Percentiles rank a stretch among this genome's conserved stretches.
Conservation (phyloP, 2,797 vertebrate genomes). For the Sciaenops ocellatus region DNA sequence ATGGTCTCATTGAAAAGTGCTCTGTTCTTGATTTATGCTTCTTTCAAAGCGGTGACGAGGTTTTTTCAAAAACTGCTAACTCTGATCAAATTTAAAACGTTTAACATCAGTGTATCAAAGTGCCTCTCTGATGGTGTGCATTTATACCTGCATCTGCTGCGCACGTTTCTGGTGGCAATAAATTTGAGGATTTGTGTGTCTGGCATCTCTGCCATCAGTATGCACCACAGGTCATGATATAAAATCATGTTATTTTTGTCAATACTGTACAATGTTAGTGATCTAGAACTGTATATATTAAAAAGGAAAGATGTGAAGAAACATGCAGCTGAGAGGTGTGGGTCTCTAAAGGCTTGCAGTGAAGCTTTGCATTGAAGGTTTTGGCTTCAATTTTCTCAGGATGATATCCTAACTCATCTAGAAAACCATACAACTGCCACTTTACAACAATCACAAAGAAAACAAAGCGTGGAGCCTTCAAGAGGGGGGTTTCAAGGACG, state of each 20-base stretch:
- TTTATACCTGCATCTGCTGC: constrained; percentile 15
- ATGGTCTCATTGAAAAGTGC: constrained; percentile 72
- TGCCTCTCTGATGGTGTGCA: constrained; percentile 3
- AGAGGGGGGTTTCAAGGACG: constrained; percentile 41
- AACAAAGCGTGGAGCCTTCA: constrained; percentile 52
- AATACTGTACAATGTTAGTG: background rate
- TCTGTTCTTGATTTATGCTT: constrained; percentile 60
- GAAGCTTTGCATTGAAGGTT: constrained; percentile 3
- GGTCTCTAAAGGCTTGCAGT: constrained; percentile 7
- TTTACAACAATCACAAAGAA: constrained; percentile 52
- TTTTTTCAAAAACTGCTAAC: constrained; percentile 45
- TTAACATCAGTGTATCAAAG: constrained; percentile 34
- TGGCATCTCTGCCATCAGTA: background rate
- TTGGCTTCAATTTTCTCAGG: background rate
- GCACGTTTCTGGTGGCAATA: background rate
- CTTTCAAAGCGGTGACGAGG: constrained; percentile 45
- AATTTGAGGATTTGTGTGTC: background rate
- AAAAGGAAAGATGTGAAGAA: constrained; percentile 7
- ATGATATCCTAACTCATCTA: constrained; percentile 31
- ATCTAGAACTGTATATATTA: background rate
- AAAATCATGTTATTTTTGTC: background rate
- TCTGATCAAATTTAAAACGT: constrained; percentile 42
- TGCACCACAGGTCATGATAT: background rate
- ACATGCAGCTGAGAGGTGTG: constrained; percentile 4
- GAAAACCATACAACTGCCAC: constrained; percentile 48